phyloP scores from a whole-genome alignment of 1,140 invertebrate genomes.

The Copidosoma floridanum region DNA sequence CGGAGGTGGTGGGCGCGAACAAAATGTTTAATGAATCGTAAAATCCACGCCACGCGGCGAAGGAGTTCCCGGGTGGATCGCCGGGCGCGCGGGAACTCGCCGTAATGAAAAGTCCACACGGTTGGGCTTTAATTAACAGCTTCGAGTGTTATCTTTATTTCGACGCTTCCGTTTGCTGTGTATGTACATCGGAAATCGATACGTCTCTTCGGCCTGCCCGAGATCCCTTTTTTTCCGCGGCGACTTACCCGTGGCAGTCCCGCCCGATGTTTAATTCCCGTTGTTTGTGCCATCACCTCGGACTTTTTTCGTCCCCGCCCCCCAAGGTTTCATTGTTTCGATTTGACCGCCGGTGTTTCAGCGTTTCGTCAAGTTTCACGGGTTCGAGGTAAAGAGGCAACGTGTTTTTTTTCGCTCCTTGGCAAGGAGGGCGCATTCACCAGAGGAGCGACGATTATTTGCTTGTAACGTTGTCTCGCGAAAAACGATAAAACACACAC shows the following conservation, averaged over 20 bases:
- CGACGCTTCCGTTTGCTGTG: background rate
- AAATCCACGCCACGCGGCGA: constrained; percentile 31
- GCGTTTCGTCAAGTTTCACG: background rate
- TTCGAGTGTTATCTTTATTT: constrained; percentile 21
- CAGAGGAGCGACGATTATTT: background rate
- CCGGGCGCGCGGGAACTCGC: background rate
- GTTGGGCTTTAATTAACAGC: constrained; percentile 30
- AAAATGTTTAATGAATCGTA: constrained; percentile 46
- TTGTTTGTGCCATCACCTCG: too few species aligned
- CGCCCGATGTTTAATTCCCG: constrained; percentile 16
- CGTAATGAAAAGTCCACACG: constrained; percentile 42
- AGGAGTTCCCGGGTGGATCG: constrained; percentile 32
- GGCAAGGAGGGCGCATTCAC: too few species aligned
- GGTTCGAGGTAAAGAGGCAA: too few species aligned
- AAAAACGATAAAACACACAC: too few species aligned
- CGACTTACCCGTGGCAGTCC: background rate
- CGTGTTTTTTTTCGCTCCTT: background rate
- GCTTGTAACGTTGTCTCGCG: too few species aligned
- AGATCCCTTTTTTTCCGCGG: background rate
- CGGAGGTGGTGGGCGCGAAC: constrained; percentile 21
- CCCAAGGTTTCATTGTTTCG: constrained; percentile 5
- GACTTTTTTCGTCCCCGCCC: constrained; percentile 3
- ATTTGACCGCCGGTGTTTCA: too few species aligned
- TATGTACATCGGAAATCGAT: constrained; percentile 8
- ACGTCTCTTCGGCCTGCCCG: background rate